Conservation (phyloP, 2,797 vertebrate species). For the Microctenopoma stevenorrisi region DNA sequence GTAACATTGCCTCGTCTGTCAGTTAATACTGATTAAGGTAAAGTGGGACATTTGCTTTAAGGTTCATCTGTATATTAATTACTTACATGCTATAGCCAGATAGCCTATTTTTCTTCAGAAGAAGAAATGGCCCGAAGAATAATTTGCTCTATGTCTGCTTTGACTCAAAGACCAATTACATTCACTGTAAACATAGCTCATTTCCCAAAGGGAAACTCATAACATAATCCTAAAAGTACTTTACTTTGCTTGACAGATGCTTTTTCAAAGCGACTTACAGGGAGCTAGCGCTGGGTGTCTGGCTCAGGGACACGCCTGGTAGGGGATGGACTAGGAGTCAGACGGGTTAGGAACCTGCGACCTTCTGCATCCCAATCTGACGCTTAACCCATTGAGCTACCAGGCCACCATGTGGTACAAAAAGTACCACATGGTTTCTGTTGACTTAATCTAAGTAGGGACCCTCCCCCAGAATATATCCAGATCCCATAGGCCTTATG, state of each 20-base stretch:
- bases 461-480: slow-evolving; percentile 32
- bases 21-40: slow-evolving; percentile 45
- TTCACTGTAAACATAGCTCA: slow-evolving; percentile 71
- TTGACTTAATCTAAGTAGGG: slow-evolving; percentile 54
- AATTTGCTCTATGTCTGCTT: slow-evolving; percentile 23
- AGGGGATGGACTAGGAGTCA: too few relatives aligned
- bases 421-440: slow-evolving; percentile 47
- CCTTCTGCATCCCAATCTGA: too few relatives aligned
- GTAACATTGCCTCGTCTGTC: slow-evolving; percentile 1
- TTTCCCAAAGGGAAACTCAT: slow-evolving; percentile 65
- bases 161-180: slow-evolving; percentile 65
- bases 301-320: too few relatives aligned
- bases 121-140: slow-evolving; percentile 44
- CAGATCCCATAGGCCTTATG: slow-evolving; percentile 45
- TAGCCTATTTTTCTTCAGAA: slow-evolving; percentile 29
- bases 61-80: slow-evolving; percentile 38
- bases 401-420: too few relatives aligned
- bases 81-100: slow-evolving; percentile 24
- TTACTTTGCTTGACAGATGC: too few relatives aligned
- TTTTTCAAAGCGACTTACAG: too few relatives aligned
- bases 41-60: slow-evolving; percentile 28
- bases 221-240: slow-evolving; percentile 56
- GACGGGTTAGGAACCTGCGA: too few relatives aligned
- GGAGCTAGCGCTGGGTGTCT: too few relatives aligned
- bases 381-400: too few relatives aligned